Percentiles rank a stretch among this genome's conserved stretches.
Conservation (phyloP, 92 coral and sea anemone genomes). For the Phenganax stokvisi region DNA sequence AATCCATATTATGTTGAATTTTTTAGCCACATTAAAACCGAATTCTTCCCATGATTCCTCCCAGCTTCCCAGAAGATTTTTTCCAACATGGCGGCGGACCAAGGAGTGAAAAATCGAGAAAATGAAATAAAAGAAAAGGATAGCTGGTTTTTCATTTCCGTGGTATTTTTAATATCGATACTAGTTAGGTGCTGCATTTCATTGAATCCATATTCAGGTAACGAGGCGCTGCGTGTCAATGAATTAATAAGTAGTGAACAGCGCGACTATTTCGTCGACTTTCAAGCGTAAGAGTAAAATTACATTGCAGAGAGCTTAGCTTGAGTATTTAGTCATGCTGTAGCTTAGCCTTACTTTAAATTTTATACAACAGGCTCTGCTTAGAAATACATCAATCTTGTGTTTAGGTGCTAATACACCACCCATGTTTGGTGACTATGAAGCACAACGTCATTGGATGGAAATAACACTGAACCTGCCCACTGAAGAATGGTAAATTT, state of each 20-base stretch:
- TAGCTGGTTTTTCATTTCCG: slow-evolving; percentile 52
- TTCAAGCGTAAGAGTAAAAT: too few species aligned
- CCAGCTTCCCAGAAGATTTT: background rate
- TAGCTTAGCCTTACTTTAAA: background rate
- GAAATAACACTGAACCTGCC: slow-evolving; percentile 88
- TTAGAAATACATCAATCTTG: background rate
- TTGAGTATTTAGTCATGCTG: background rate
- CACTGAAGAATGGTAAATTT: slow-evolving; percentile 66
- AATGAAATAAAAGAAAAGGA: slow-evolving; percentile 15
- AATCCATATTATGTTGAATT: background rate
- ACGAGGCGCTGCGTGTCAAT: too few species aligned
- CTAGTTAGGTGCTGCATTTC: slow-evolving; percentile 87
- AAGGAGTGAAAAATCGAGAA: background rate
- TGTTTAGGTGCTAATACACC: slow-evolving; percentile 70
- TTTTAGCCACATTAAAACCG: too few species aligned
- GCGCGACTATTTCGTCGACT: too few species aligned
- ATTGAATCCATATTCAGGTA: slow-evolving; percentile 84
- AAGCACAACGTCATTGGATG: slow-evolving; percentile 99
- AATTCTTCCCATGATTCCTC: too few species aligned
- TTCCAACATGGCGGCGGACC: slow-evolving; percentile 67
- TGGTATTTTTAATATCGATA: slow-evolving; percentile 60
- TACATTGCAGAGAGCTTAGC: too few species aligned
- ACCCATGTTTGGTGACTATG: slow-evolving; percentile 97
- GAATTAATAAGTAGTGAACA: too few species aligned
- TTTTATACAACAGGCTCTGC: background rate